phyloP scores from a whole-genome alignment of 1,140 invertebrate species.

The Drosophila funebris region DNA sequence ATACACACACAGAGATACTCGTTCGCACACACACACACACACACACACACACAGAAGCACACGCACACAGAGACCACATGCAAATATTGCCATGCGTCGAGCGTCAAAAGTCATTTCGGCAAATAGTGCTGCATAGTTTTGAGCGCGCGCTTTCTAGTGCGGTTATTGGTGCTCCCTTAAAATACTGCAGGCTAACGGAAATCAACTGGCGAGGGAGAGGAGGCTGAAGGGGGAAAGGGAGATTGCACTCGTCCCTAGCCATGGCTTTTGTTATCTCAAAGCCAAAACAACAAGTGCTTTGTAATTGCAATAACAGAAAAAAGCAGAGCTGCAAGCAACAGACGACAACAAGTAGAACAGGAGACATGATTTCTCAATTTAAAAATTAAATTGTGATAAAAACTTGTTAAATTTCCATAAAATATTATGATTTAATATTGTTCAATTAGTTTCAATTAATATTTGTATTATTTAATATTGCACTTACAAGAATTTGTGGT shows the following conservation, averaged over 20 bases:
- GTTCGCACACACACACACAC: background rate
- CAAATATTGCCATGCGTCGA: slow-evolving; percentile 67
- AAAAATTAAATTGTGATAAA: too few species aligned
- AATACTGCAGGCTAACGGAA: slow-evolving; percentile 26
- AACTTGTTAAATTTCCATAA: too few species aligned
- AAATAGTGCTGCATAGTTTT: slow-evolving; percentile 76
- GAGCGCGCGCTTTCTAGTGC: slow-evolving; percentile 61
- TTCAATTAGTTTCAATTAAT: background rate
- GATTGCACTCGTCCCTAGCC: slow-evolving; percentile 8
- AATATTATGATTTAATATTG: too few species aligned
- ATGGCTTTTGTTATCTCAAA: slow-evolving; percentile 64
- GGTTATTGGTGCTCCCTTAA: slow-evolving; percentile 68
- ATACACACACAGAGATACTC: background rate
- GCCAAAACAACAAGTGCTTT: slow-evolving; percentile 72
- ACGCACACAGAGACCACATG: slow-evolving; percentile 25
- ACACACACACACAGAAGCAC: background rate
- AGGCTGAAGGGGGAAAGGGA: background rate
- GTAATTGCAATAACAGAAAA: slow-evolving; percentile 54
- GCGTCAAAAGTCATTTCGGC: slow-evolving; percentile 70
- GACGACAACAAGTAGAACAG: too few species aligned
- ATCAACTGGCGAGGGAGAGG: background rate
- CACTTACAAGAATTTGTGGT: background rate
- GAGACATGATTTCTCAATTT: too few species aligned
- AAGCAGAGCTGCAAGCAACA: background rate
- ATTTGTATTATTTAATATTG: background rate